phyloP scores from a whole-genome alignment of 2,888 invertebrate genomes.

The Nomada lathburiana region DNA sequence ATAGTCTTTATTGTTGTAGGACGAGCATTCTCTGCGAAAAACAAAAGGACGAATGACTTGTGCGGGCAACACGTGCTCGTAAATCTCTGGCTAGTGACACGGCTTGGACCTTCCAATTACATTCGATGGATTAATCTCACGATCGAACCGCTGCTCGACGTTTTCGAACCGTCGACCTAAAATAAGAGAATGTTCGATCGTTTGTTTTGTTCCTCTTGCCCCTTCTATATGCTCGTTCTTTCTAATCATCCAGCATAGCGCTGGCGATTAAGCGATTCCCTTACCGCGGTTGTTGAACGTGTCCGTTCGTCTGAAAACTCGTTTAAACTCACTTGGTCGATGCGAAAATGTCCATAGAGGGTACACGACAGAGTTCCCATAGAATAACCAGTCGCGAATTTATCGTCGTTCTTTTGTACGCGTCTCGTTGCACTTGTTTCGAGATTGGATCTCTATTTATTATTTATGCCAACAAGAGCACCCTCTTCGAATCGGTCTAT shows the following conservation, averaged over 20 bases:
- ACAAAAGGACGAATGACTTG: conserved; percentile 44
- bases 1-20: conserved; percentile 41
- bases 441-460: conserved; percentile 16
- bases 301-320: conserved; percentile 34
- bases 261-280: no score
- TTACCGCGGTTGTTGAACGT: conserved; percentile 4
- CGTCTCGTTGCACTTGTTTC: not conserved
- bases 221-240: conserved; percentile 1
- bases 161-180: conserved; percentile 42
- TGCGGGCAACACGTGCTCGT: conserved; percentile 42
- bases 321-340: conserved; percentile 5
- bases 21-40: conserved; percentile 22
- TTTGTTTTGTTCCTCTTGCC: conserved; percentile 34
- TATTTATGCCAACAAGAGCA: conserved; percentile 1
- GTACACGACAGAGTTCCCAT: not conserved
- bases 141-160: conserved; percentile 61
- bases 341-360: not conserved
- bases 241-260: conserved; percentile 32
- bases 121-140: conserved; percentile 66
- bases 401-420: not conserved
- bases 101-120: conserved; percentile 64
- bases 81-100: conserved; percentile 55
- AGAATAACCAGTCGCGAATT: conserved; percentile 16
- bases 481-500: not conserved
- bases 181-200: conserved; percentile 26